A percentile compares a stretch with the other conserved stretches of the same genome.
Evolutionary conservation across 2,888 invertebrate genomes (phyloP).

Genomic region (Eumacrocentrus americanus): DNA sequence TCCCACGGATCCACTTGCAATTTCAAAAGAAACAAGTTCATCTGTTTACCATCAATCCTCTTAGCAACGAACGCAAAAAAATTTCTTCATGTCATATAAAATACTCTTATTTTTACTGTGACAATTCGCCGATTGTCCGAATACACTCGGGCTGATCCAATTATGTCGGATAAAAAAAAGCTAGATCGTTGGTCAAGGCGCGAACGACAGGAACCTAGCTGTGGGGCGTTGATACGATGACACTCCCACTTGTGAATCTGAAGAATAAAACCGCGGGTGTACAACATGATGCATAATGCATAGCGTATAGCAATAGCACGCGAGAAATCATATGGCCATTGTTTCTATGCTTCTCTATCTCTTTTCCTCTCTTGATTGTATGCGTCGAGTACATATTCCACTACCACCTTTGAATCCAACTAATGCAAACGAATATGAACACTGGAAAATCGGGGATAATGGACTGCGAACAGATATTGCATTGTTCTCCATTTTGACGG

Average conservation of each 20-base stretch:
- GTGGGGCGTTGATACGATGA: conserved; percentile 54
- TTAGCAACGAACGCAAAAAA: too few species aligned
- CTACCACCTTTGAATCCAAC: neutral
- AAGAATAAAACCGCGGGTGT: conserved; percentile 43
- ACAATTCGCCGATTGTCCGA: too few species aligned
- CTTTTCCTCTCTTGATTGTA: neutral
- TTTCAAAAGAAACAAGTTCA: too few species aligned
- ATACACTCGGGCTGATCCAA: too few species aligned
- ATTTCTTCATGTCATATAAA: too few species aligned
- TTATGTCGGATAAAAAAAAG: too few species aligned
- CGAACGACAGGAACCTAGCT: conserved; percentile 47
- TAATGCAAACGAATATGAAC: too few species aligned
- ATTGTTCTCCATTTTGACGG: neutral
- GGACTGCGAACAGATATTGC: neutral
- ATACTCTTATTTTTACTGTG: too few species aligned
- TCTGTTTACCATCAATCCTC: too few species aligned
- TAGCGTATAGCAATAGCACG: conserved; percentile 34
- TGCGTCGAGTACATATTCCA: neutral
- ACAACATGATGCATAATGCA: conserved; percentile 50
- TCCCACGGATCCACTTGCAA: neutral
- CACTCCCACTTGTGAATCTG: conserved; percentile 46
- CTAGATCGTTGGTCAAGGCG: conserved; percentile 49
- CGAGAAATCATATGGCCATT: conserved; percentile 23
- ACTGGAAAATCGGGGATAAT: neutral
- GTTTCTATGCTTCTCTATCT: conserved; percentile 7